Evolutionary conservation across 2,113 vertebrate genomes (phyloP).

Genomic region (Helogale parvula): DNA sequence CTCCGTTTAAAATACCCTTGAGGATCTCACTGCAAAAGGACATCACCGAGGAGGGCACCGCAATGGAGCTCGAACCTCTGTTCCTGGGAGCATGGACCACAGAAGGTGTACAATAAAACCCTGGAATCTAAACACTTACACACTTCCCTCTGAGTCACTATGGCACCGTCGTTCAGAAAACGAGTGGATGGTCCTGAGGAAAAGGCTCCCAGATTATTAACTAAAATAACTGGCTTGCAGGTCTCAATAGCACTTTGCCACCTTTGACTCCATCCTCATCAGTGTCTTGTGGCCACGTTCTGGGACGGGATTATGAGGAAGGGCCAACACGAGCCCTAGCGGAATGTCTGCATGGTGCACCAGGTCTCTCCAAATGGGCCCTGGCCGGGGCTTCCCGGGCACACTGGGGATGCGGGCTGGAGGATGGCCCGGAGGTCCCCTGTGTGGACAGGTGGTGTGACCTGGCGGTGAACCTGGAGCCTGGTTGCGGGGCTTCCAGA

Average conservation of each 20-base stretch:
- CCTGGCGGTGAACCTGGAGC: accelerated
- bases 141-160: background rate
- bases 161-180: background rate
- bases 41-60: too few species aligned
- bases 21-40: background rate
- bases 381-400: background rate
- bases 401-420: accelerated
- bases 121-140: background rate
- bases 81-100: background rate
- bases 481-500: background rate
- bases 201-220: background rate
- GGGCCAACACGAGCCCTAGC: background rate
- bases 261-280: background rate
- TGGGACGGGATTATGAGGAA: background rate
- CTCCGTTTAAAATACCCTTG: too few species aligned
- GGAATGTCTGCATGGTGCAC: conserved; percentile 16
- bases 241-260: background rate
- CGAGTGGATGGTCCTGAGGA: background rate
- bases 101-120: background rate
- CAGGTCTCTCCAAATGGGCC: conserved; percentile 56
- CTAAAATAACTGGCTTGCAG: background rate
- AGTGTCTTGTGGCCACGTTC: conserved; percentile 1
- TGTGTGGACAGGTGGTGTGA: background rate
- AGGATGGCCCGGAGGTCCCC: background rate
- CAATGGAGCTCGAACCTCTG: background rate